Base-by-base conservation (phyloP, 2,888 invertebrate species). In the Drosophila prolongata region DNA sequence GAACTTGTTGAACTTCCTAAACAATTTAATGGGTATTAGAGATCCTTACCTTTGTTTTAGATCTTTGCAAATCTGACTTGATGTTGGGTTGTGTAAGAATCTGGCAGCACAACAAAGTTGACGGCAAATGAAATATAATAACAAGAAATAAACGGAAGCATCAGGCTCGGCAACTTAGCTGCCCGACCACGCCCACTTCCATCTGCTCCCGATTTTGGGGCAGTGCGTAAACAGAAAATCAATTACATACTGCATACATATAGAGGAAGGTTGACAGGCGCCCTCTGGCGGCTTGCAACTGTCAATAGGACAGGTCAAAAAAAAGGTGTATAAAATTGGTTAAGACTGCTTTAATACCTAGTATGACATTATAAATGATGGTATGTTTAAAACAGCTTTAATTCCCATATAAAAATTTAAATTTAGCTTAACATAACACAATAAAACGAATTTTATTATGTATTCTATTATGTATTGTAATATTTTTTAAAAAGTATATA, bases 141-240 rank as follows among this genome's bases (percentile, higher is more conserved):
- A 55, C 85, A 84, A 89, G 79, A 84, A 89, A 76, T 85, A 84
- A 87, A 81, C 85, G 82, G 89, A 83, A 83, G 85, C 89, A 84
- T 58, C 76, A 55, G 65, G 52, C 62, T 73, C 67, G 76, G 82
- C 60, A 83, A 87, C 76, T 73, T 67, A 71, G 66, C 55, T 87
- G 87, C 44, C 30, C 58, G 47, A 65, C 80, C 84, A 83, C 68
- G 70, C 80, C 80, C 70, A 76, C 65, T 34, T 46, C 19, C 50
- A 59, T 43, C 54, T 42, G 64, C 52, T 30, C 50, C 60, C 56
- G 64, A 44, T 43, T 35, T 68, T 38, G 16, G 56, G 47, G 46
- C 54, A 56, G 69, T 89, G 89, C 81, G 87, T 82, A 82, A 82
- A 82, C 81, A 89, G 78, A 82, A 82, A 82, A 82, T 82, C 82